phyloP scores from a whole-genome alignment of 2,888 invertebrate genomes.

The Noctua fimbriata region DNA sequence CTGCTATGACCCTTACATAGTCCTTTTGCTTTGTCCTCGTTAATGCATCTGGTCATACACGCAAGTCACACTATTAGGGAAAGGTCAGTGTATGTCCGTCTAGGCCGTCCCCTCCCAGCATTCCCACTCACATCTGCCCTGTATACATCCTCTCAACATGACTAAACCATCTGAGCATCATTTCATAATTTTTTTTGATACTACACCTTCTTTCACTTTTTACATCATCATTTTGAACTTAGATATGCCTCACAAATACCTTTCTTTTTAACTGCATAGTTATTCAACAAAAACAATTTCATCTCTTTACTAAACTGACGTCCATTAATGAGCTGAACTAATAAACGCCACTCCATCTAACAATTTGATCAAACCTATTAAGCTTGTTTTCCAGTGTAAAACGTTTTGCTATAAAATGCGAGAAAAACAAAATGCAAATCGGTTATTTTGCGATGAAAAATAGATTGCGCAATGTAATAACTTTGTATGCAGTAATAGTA shows the following conservation, averaged over 20 bases:
- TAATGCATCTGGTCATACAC: neutral
- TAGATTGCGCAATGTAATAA: conserved; percentile 64
- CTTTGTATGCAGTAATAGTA: conserved; percentile 62
- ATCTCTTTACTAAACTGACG: conserved; percentile 6
- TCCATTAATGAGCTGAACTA: conserved; percentile 25
- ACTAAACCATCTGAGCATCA: neutral
- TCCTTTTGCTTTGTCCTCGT: neutral
- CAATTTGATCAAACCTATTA: conserved; percentile 42
- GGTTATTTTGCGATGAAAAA: conserved; percentile 63
- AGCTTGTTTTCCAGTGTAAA: conserved; percentile 56
- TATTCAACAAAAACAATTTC: neutral
- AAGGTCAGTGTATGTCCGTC: neutral
- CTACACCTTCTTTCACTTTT: neutral
- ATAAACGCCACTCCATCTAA: conserved; percentile 39
- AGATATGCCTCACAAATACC: neutral
- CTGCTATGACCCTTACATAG: neutral
- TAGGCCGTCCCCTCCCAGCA: neutral
- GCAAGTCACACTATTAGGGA: neutral
- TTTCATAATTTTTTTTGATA: neutral
- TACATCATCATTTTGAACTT: neutral
- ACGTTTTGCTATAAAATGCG: conserved; percentile 46
- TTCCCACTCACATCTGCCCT: neutral
- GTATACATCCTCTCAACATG: neutral
- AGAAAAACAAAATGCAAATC: conserved; percentile 65
- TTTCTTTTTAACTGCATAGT: no score